These are phyloP conservation scores for Pardalotus punctatus DNA, from an alignment of 2,113 vertebrate genomes.

Conservation along the genomic window DNA sequence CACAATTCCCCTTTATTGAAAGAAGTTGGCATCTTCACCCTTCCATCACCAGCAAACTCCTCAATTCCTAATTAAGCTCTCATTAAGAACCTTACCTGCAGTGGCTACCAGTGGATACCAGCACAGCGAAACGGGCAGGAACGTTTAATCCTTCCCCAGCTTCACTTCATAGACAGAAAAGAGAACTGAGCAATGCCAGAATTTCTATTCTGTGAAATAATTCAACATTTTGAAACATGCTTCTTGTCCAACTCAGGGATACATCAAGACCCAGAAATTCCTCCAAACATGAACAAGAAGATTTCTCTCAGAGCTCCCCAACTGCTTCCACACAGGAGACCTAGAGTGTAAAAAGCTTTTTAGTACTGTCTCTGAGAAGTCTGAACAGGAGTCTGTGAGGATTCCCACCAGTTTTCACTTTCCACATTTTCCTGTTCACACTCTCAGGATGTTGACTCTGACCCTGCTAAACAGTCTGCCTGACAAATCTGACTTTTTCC, in stretches of 20 bases:
- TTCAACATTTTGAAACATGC: background rate
- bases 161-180: background rate
- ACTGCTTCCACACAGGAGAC: background rate
- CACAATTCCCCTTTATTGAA: background rate
- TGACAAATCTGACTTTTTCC: background rate
- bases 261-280: background rate
- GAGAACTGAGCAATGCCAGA: background rate
- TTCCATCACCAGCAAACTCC: background rate
- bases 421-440: background rate
- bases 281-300: background rate
- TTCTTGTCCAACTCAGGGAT: background rate
- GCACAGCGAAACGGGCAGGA: background rate
- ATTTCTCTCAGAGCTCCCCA: background rate
- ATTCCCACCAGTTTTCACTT: background rate
- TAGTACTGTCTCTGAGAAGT: too few species aligned
- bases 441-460: background rate
- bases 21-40: background rate
- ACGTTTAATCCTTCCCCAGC: background rate
- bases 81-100: background rate
- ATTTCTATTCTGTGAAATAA: background rate
- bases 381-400: rapidly evolving
- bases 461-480: background rate
- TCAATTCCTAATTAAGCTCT: background rate
- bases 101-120: background rate
- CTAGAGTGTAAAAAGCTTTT: background rate